A percentile compares a stretch with the other conserved stretches of the same genome.
Conservation (phyloP, 2,113 vertebrate genomes). For the Odobenus rosmarus region DNA sequence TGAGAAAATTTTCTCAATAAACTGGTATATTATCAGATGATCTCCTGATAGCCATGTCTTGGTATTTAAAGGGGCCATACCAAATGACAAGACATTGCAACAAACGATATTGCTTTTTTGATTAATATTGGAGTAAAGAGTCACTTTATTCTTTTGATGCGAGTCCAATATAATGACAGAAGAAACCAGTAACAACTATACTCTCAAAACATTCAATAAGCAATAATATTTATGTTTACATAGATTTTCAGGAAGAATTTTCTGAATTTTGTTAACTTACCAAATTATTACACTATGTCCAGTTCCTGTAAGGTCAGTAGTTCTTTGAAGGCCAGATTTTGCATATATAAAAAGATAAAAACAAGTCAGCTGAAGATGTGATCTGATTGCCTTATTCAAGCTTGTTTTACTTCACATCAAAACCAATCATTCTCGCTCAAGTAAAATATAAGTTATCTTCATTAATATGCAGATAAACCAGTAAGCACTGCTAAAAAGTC, state of each 20-base stretch:
- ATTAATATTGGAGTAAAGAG: background rate
- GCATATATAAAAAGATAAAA: background rate
- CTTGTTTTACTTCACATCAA: background rate
- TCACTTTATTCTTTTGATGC: background rate
- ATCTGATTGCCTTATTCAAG: background rate
- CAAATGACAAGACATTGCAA: background rate
- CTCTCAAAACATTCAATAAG: background rate
- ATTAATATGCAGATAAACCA: background rate
- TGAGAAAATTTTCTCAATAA: background rate
- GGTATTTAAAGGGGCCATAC: background rate
- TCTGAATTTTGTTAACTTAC: background rate
- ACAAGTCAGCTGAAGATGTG: background rate
- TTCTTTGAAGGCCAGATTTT: background rate
- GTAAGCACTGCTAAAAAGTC: background rate
- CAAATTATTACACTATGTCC: background rate
- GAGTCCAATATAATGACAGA: background rate
- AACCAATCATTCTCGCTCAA: background rate
- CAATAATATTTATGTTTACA: background rate
- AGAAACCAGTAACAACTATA: background rate
- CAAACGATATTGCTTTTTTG: background rate
- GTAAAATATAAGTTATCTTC: background rate
- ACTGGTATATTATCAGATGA: background rate
- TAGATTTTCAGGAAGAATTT: background rate
- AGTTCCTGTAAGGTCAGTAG: background rate
- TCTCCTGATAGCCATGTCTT: background rate